Evolutionary conservation across 2,113 vertebrate species (phyloP), one percentile per base, ranked within the genome.

Genomic region (Entomyzon cyanotis): DNA sequence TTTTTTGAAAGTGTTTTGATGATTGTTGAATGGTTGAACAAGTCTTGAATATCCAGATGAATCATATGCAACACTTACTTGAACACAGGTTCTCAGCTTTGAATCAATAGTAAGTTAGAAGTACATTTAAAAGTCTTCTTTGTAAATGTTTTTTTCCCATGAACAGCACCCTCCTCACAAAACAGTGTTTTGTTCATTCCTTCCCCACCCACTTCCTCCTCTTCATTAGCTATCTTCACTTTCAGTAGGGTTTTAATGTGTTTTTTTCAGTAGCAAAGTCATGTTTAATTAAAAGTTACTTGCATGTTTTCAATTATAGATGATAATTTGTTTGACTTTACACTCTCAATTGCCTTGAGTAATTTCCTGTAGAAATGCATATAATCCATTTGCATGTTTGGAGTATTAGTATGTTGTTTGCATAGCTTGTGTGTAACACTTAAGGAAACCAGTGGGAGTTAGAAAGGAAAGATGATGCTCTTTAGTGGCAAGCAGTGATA

Each of bases 261-360:
- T 31, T 89, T 92, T 94, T 94, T 96, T 96, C 52, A 93, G 76
- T 84, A 58, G 69, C 96, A 65, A 88, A 97, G 80, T 96, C 93
- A 95, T 91, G 70, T 96, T 96, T 96, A 97, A 96, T 97, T 97
- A 94, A 97, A 97, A 96, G 55, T 96, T 96, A 93, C 94, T 94
- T 97, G 63, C 77, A 78, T 96, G 80, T 97, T 97, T 93, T 96
- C 88, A 93, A 46, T 90, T 92, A 91, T 67, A 77, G 69, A 94
- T 96, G 95, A 90, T 97, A 96, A 96, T 96, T 96, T 97, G 90
- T 98, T 97, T 97, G 89, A 93, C 84, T 98, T 97, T 93, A 92
- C 88, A 91, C 95, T 97, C 83, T 94, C 94, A 97, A 96, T 97
- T 97, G 86, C 91, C 89, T 93, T 93, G 84, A 97, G 90, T 96